Conservation (phyloP, 1,140 invertebrate genomes). For the Aphaenogaster ashmeadi region DNA sequence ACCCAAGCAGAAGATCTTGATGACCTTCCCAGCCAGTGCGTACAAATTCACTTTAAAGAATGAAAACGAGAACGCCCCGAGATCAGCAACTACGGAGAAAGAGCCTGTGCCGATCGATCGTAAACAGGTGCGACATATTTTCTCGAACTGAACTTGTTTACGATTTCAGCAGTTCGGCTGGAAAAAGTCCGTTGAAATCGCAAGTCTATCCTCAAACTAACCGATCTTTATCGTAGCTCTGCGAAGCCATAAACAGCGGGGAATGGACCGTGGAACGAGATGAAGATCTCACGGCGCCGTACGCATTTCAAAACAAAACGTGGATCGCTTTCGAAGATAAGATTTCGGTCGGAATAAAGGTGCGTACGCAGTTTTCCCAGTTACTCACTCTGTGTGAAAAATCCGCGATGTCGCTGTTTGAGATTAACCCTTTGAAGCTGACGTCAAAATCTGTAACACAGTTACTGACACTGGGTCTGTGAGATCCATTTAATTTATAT, state of each 20-base stretch:
- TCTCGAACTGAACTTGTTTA: neutral
- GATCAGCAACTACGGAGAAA: conserved; percentile 89
- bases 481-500: no score
- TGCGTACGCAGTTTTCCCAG: conserved; percentile 76
- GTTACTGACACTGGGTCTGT: no score
- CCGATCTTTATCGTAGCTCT: conserved; percentile 86
- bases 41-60: conserved; percentile 90
- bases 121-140: conserved; percentile 86
- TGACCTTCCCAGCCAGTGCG: conserved; percentile 91
- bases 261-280: conserved; percentile 93
- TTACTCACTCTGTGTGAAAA: neutral
- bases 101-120: conserved; percentile 88
- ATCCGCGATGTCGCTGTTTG: neutral
- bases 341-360: conserved; percentile 91
- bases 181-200: neutral
- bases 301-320: conserved; percentile 91
- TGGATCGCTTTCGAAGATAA: conserved; percentile 94
- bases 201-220: neutral
- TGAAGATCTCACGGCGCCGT: conserved; percentile 93
- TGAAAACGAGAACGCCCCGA: conserved; percentile 90
- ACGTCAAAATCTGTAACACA: no score
- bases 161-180: neutral
- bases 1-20: conserved; percentile 90
- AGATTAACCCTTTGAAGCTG: neutral
- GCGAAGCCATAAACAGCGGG: conserved; percentile 88